Evolutionary conservation across 2,797 vertebrate species (phyloP).

Genomic region (Mormyrus proboscirostris): DNA sequence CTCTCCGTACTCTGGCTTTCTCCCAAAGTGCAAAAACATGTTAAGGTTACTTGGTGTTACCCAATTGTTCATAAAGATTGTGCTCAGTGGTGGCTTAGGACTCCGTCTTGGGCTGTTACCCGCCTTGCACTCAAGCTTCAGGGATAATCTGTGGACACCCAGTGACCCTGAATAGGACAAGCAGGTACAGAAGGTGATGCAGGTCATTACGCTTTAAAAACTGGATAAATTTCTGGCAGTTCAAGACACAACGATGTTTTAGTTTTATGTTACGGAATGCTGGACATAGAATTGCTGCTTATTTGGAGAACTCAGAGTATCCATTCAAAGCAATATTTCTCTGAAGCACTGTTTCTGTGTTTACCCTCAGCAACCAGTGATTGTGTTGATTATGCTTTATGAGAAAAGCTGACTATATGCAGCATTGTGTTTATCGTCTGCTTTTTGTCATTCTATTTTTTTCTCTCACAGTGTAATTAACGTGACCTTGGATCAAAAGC

Average conservation of each 20-base stretch:
- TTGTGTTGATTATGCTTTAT: slow-evolving; percentile 30
- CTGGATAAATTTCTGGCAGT: not conserved
- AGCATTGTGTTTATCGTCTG: slow-evolving; percentile 29
- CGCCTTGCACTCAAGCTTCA: not conserved
- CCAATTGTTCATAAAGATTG: not conserved
- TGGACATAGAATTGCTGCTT: not conserved
- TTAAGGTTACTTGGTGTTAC: not conserved
- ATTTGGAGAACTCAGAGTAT: not conserved
- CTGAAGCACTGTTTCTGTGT: not conserved
- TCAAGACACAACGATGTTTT: not conserved
- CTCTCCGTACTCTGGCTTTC: not conserved
- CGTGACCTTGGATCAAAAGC: slow-evolving; percentile 20
- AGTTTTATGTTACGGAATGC: not conserved
- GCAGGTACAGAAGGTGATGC: not conserved
- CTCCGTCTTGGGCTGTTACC: not conserved
- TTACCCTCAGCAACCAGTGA: slow-evolving; percentile 37
- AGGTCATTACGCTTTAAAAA: not conserved
- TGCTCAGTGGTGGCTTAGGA: not conserved
- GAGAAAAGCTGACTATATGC: slow-evolving; percentile 38
- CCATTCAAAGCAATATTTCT: not conserved
- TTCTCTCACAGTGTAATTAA: slow-evolving; percentile 47
- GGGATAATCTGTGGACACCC: not conserved
- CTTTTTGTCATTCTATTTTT: slow-evolving; percentile 43
- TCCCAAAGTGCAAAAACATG: not conserved
- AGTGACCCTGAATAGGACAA: not conserved